These are phyloP conservation scores for Hybos culiciformis DNA, from an alignment of 2,888 invertebrate genomes.

Conservation along the genomic window DNA sequence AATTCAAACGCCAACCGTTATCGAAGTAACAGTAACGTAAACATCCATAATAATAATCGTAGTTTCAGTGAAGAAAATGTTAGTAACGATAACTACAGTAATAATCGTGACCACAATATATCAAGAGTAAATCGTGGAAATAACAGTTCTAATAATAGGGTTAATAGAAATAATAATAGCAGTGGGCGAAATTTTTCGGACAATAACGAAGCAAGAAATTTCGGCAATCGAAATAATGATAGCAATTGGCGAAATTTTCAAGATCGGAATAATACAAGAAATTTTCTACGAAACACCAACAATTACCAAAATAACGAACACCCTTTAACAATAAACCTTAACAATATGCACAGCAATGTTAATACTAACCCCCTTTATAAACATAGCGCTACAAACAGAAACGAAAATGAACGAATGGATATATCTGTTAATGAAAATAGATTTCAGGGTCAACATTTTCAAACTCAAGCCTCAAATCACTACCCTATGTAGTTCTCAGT, in stretches of 20 bases:
- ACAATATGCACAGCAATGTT: background rate
- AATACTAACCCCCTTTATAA: background rate
- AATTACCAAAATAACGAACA: background rate
- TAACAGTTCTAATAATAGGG: background rate
- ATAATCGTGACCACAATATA: background rate
- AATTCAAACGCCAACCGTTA: too few relatives aligned
- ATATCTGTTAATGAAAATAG: background rate
- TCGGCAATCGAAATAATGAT: too few relatives aligned
- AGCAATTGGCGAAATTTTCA: too few relatives aligned
- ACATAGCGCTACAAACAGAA: too few relatives aligned
- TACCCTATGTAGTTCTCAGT: slow-evolving; percentile 3
- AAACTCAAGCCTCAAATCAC: too few relatives aligned
- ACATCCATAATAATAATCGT: background rate
- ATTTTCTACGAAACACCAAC: too few relatives aligned
- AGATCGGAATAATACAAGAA: too few relatives aligned
- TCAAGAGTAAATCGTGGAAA: background rate
- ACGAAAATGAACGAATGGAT: slow-evolving; percentile 9
- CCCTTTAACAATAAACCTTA: too few relatives aligned
- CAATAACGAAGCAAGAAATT: too few relatives aligned
- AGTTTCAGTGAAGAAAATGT: background rate
- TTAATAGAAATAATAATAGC: background rate
- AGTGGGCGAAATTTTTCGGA: too few relatives aligned
- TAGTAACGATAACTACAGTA: background rate
- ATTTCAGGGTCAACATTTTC: slow-evolving; percentile 1
- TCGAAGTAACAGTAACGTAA: too few relatives aligned